Conservation (phyloP, 2,113 vertebrate genomes). For the Vimba vimba region DNA sequence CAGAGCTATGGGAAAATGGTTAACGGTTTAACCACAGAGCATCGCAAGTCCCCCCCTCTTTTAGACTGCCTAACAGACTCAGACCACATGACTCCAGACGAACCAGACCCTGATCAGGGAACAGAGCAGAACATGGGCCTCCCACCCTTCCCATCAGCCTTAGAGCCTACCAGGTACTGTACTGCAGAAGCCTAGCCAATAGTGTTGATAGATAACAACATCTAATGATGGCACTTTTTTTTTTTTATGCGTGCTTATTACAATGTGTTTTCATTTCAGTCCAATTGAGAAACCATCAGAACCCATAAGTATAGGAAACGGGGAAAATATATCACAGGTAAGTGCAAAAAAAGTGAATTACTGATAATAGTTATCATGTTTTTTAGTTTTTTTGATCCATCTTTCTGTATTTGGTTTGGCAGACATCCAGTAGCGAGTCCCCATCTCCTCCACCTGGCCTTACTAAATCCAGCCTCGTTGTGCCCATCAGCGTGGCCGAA, state of each 20-base stretch:
- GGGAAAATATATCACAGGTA: conserved; percentile 95
- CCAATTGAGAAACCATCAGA: conserved; percentile 96
- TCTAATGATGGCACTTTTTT: background rate
- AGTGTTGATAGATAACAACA: background rate
- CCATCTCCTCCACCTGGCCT: conserved; percentile 96
- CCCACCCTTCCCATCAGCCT: conserved; percentile 77
- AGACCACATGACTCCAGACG: conserved; percentile 87
- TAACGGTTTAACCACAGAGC: conserved; percentile 87
- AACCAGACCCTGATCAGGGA: conserved; percentile 86
- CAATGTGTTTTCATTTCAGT: conserved; percentile 75
- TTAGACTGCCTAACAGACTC: conserved; percentile 90
- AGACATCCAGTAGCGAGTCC: conserved; percentile 92
- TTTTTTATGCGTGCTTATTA: background rate
- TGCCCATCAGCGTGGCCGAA: conserved; percentile 93
- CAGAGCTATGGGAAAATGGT: conserved; percentile 86
- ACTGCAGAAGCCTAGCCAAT: background rate
- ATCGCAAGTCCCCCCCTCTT: conserved; percentile 89
- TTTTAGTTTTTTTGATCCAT: background rate
- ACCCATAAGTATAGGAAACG: conserved; percentile 92
- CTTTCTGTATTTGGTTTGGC: conserved; percentile 25
- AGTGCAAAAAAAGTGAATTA: conserved; percentile 36
- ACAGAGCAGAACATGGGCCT: conserved; percentile 75
- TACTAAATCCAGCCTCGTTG: conserved; percentile 90
- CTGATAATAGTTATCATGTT: background rate
- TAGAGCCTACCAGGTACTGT: conserved; percentile 78